Conservation (phyloP, 2,888 invertebrate genomes). For the Tipula unca region DNA sequence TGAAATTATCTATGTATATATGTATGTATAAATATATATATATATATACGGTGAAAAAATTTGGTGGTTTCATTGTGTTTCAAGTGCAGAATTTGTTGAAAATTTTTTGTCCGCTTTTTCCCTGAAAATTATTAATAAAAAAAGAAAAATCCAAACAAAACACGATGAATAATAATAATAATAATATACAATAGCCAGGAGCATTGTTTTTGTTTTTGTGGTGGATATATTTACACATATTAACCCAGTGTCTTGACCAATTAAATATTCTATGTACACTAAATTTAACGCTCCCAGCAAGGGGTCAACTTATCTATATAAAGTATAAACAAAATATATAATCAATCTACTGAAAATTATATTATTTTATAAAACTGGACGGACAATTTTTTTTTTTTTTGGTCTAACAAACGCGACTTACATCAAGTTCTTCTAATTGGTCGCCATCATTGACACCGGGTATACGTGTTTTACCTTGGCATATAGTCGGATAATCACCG, state of each 20-base stretch:
- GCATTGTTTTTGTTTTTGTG: neutral
- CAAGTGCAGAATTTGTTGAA: neutral
- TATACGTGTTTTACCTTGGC: constrained; percentile 91
- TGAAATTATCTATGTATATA: neutral
- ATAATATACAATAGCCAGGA: neutral
- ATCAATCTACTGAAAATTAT: neutral
- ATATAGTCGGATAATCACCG: constrained; percentile 81
- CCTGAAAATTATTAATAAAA: neutral
- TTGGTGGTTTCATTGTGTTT: neutral
- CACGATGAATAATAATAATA: neutral
- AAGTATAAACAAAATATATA: neutral
- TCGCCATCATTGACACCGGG: constrained; percentile 90
- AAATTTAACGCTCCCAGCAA: constrained; percentile 2
- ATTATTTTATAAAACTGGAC: neutral
- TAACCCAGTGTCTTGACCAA: constrained; percentile 8
- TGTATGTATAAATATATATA: neutral
- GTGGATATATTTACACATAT: neutral
- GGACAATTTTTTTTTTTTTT: neutral
- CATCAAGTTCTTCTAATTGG: constrained; percentile 79
- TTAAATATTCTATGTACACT: neutral
- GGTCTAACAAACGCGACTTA: constrained; percentile 51
- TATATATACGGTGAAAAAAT: neutral
- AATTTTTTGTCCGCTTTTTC: neutral
- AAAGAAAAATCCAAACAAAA: neutral
- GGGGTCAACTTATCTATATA: neutral